Evolutionary conservation across 2,888 invertebrate genomes (phyloP), one percentile per base, ranked within the genome.

Genomic region (Scaptomyza caliginosa): DNA sequence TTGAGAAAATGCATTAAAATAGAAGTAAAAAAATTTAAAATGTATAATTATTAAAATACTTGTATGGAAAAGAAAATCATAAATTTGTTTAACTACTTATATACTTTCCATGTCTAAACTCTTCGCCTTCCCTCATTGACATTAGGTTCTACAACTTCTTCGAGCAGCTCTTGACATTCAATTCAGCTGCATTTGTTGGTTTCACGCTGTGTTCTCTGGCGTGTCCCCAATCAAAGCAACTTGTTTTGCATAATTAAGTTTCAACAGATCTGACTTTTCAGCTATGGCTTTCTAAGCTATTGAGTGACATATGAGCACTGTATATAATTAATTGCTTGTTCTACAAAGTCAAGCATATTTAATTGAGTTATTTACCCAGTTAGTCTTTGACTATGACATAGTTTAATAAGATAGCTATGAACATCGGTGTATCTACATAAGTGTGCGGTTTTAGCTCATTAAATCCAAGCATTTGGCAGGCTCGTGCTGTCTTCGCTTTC

Each of bases 181-280:
- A 57, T 71, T 74, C 50, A 67, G 67, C 36, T 71, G 76, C 58
- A 62, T 24, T 60, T 55, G 43, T 58, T 55, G 40, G 48, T 19
- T 70, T 62, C 71, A 50, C 70, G 70, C 60, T 24, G 58, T 24
- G 66, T 43, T 58, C 64, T 48, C 55, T 32, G 48, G 34, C 65
- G 52, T 77, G 81, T 77, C 86, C 86, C 43, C 75, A 80, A 86
- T 81, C 67, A 34, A 21, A 40, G 26, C 52, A 48, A 80, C 81
- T 86, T 50, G 84, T 83, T 81, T 83, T 77, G 81, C 84, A 83
- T 81, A 77, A 77, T 73, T 69, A 55, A 65, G 43, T 60, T 65
- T 59, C 36, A 39, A 57, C 46, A 56, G 38, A 26, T 59, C 40
- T 39, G 63, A 60, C 66, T 75, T n/a, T 49, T 5, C 5, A 10